These are phyloP conservation scores for Gari tellinella DNA, from an alignment of 2,888 invertebrate genomes.

Conservation along the genomic window DNA sequence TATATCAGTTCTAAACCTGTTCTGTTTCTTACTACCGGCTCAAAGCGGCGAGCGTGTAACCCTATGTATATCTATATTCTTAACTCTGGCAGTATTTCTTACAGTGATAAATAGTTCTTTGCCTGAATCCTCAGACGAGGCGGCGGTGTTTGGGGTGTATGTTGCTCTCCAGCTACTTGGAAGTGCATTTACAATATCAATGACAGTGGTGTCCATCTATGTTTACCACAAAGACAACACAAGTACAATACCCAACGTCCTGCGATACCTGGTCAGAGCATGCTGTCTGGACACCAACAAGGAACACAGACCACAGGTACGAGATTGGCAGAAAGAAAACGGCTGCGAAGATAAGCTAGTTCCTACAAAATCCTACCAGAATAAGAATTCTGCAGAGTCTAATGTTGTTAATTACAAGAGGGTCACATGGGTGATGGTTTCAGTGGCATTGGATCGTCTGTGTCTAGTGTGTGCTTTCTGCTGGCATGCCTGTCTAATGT, in stretches of 20 bases:
- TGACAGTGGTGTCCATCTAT: slow-evolving; percentile 56
- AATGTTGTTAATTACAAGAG: background rate
- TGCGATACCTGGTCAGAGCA: slow-evolving; percentile 15
- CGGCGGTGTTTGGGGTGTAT: slow-evolving; percentile 59
- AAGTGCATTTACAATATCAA: slow-evolving; percentile 55
- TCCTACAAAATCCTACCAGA: background rate
- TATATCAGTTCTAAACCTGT: slow-evolving; percentile 42
- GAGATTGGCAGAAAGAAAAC: background rate
- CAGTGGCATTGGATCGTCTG: slow-evolving; percentile 53
- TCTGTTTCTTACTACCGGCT: slow-evolving; percentile 47
- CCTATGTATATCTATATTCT: slow-evolving; percentile 52
- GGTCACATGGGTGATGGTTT: slow-evolving; percentile 53
- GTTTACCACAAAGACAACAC: slow-evolving; percentile 46
- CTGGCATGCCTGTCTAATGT: too few species aligned
- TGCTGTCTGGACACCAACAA: slow-evolving; percentile 13
- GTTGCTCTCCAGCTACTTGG: slow-evolving; percentile 60
- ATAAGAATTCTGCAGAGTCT: background rate
- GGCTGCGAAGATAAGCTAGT: background rate
- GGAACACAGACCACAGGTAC: background rate
- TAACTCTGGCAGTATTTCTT: slow-evolving; percentile 64
- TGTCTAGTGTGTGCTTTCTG: slow-evolving; percentile 26
- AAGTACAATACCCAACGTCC: slow-evolving; percentile 25
- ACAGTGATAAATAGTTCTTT: slow-evolving; percentile 60
- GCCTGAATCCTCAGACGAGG: slow-evolving; percentile 63
- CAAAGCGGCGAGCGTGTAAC: slow-evolving; percentile 51